Evolutionary conservation across 2,888 invertebrate genomes (phyloP), one percentile per base, ranked within the genome.

Genomic region (Athetis lepigone): DNA sequence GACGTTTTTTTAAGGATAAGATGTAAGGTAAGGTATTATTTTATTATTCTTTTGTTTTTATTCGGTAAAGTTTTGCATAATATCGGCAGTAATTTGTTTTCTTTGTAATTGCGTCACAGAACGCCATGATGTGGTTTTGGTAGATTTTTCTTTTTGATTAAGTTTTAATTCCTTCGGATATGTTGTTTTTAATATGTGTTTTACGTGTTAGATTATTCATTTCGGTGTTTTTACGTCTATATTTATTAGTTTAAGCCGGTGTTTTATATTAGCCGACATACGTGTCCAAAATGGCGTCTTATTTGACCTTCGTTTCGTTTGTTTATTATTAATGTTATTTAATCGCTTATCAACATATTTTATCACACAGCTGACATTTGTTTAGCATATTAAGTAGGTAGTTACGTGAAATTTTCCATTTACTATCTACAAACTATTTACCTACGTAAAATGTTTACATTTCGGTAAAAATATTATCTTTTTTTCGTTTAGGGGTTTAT

Each of bases 21-120:
- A 83, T 81, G 79, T 83, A 80, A 90, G 90, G 90, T 90, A 86
- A 80, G 85, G 89, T 88, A 85, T 75, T 71, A 75, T 60, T 76
- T 75, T 66, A 60, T 75, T 29, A 69, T 63, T 75, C 65, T 65
- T 75, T 71, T 56, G 69, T 70, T 75, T 73, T 65, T 58, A 49
- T 56, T 67, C 47, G 58, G 57, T 62, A 58, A 56, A 50, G 5
- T 63, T 59, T 73, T 62, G 37, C 43, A 49, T 70, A 55, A 25
- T 59, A 61, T 55, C 49, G 55, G 40, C 46, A 50, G 57, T 19
- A 60, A 54, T 47, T 64, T 29, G 19, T 50, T 61, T 57, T 60
- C 25, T 47, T 51, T 40, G 16, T 18, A 64, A 78, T 68, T 84
- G 69, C 80, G 81, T 78, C 71, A 75, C 66, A 62, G 57, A 66